phyloP scores from a whole-genome alignment of 2,888 invertebrate genomes.

The Thyatira batis region DNA sequence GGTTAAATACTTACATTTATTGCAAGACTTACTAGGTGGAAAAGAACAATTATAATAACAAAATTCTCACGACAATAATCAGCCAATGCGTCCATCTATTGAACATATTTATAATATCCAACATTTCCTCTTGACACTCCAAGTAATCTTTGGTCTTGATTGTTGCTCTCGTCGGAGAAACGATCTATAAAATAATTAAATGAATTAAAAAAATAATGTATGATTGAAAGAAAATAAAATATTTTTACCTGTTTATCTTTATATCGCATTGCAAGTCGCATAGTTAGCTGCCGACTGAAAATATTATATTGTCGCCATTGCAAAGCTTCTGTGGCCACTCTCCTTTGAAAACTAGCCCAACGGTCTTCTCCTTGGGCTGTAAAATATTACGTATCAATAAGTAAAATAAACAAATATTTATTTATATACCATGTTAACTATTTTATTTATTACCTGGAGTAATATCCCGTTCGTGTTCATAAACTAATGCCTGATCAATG shows the following conservation, averaged over 20 bases:
- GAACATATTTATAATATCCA: slow-evolving; percentile 65
- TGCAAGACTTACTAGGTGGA: neutral
- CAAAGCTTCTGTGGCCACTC: slow-evolving; percentile 56
- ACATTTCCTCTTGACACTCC: slow-evolving; percentile 61
- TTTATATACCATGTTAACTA: neutral
- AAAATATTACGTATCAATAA: slow-evolving; percentile 14
- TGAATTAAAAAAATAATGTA: neutral
- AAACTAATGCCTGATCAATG: slow-evolving; percentile 50
- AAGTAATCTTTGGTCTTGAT: slow-evolving; percentile 52
- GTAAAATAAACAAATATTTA: neutral
- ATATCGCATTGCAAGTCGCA: slow-evolving; percentile 57
- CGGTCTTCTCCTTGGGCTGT: slow-evolving; percentile 36
- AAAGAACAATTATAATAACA: neutral
- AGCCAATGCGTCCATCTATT: slow-evolving; percentile 70
- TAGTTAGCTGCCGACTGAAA: slow-evolving; percentile 61
- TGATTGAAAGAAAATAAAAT: neutral
- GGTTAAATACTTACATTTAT: neutral
- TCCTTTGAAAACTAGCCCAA: slow-evolving; percentile 57
- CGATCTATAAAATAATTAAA: slow-evolving; percentile 42
- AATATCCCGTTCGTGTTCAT: slow-evolving; percentile 23
- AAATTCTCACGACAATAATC: slow-evolving; percentile 50
- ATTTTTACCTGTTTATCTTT: slow-evolving; percentile 54
- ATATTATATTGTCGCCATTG: slow-evolving; percentile 73
- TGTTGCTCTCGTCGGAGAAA: slow-evolving; percentile 55
- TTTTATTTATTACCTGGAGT: slow-evolving; percentile 27